Base-by-base conservation (phyloP, 1,140 invertebrate genomes). In the Drosophila lacertosa region DNA sequence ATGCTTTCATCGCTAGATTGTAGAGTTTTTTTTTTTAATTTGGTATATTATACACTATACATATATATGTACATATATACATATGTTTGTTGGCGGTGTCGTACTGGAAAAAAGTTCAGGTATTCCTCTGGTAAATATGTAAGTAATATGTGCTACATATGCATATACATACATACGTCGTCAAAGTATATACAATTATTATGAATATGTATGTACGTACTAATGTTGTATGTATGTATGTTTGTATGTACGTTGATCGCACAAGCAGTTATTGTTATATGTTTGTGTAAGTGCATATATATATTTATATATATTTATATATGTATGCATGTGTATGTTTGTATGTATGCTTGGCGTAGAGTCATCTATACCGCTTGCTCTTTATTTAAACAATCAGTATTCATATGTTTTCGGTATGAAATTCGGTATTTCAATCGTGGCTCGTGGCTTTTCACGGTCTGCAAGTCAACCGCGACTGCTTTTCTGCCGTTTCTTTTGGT, bases 381-480 rank as follows among this genome's bases (percentile, higher is more conserved):
- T 74, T 77, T 68, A 77, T 81, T 77, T 83, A 51, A 74, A 88
- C 82, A 77, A 86, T 82, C 70, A 67, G 82, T 75, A 75, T 82
- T 88, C 82, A 88, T 88, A 79, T 79, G 74, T 81, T 88, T 82
- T 88, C 75, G 70, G 75, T 88, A 88, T 88, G 71, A 88, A 89
- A 88, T 88, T 88, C 79, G 83, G 83, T 83, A 89, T 88, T 88
- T 88, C 80, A 89, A 89, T 89, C 86, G 84, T 89, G 83, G 83
- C 83, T 89, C 83, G 83, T 89, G 83, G 83, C 83, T 89, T 84
- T 84, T 89, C 83, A 89, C 84, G 83, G 76, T 89, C 83, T 80
- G 74, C 76, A 89, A 64, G 88, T 81, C 84, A 89, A 89, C 84
- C 83, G 83, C 82, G 68, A 89, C 83, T 71, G 74, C 74, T 80